Evolutionary conservation across 2,888 invertebrate genomes (phyloP).

Genomic region (Chrysolina americana): DNA sequence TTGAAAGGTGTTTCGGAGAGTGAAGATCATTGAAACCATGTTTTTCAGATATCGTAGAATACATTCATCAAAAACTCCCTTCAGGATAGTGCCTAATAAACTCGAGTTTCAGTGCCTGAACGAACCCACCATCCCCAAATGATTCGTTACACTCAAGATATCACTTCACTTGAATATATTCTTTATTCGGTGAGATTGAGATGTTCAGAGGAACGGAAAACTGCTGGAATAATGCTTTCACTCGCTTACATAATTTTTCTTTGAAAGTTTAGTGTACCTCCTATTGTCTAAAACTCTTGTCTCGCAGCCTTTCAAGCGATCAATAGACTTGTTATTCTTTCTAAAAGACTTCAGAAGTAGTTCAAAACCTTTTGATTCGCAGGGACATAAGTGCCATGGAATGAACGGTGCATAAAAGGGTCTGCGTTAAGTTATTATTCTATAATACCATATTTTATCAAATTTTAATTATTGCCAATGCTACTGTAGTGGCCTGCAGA

Average conservation of each 20-base stretch:
- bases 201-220: not conserved
- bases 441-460: no score
- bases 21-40: no score
- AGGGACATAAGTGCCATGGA: not conserved
- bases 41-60: no score
- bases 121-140: not conserved
- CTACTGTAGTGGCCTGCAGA: no score
- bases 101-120: no score
- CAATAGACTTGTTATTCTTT: conserved; percentile 1
- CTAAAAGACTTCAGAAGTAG: not conserved
- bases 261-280: not conserved
- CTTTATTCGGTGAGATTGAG: not conserved
- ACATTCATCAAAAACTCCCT: no score
- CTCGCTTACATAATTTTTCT: conserved; percentile 2
- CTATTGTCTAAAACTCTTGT: not conserved
- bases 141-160: not conserved
- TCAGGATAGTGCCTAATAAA: no score
- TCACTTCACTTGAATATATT: not conserved
- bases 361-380: not conserved
- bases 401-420: not conserved
- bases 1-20: no score
- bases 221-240: not conserved
- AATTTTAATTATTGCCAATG: no score
- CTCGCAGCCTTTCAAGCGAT: not conserved
- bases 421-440: not conserved